Base-by-base conservation (phyloP, 2,113 vertebrate genomes). In the Microtus oregoni region DNA sequence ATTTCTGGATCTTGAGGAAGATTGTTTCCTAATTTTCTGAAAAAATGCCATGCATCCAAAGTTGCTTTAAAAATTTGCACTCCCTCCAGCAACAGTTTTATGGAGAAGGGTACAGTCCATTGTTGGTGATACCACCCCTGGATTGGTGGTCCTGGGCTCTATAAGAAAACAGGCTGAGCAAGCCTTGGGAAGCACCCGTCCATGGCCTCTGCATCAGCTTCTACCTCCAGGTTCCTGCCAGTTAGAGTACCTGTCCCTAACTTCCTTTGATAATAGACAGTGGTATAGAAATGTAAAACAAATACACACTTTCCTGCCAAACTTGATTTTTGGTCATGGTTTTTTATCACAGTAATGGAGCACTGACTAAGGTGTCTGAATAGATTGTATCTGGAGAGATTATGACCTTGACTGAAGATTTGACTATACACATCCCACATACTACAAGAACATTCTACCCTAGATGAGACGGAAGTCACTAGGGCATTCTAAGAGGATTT, bases 381-480 rank as follows among this genome's bases (percentile, higher is more conserved):
- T 7, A 97, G 90, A 97, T 98, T 98, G 97, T 38, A 12, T 52
- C 50, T 68, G 78, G 9, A 94, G 92, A 1, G 85, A 92, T 96
- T 97, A 95, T 12, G 35, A 98, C 94, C 95, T 96, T 96, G 96
- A 90, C 85, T 97, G 76, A 88, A 96, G 94, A 94, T 97, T 91
- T 96, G 89, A 50, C 96, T 93, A 95, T 83, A 55, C 55, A 1
- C 63, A 50, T 96, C 95, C 94, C 90, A 72, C 0, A 28, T 83
- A 97, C 87, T 65, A 63, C 0, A 47, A 95, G 67, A 97, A 94
- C 97, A 20, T 94, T 96, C 67, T 78, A 95, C 55, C 77, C 86
- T 68, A 97, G 94, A 94, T 97, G 95, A 98, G 89, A 68, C 41
- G 92, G 85, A 97, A 97, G 96, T 95, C 95, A 97, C 9, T 5